A percentile compares a stretch with the other conserved stretches of the same genome.
phyloP scores from a whole-genome alignment of 2,113 vertebrate genomes.

The Microtus richardsoni region DNA sequence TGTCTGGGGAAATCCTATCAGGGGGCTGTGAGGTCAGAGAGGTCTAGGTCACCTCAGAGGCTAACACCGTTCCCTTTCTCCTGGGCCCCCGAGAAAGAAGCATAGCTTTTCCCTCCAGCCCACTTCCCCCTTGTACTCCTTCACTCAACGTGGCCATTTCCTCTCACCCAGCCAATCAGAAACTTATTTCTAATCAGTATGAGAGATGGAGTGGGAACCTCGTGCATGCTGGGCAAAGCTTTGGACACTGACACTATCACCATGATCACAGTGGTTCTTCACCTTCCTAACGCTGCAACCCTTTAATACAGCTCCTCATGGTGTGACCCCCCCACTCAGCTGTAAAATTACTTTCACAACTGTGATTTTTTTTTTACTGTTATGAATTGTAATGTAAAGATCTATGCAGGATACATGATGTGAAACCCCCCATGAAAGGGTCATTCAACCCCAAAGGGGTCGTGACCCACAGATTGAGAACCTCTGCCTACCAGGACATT shows the following conservation, averaged over 20 bases:
- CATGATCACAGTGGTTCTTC: not conserved
- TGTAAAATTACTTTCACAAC: not conserved
- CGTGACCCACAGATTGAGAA: not conserved
- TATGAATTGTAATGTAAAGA: not conserved
- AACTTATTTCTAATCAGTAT: not conserved
- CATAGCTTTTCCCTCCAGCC: not conserved
- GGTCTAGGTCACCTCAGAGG: no score
- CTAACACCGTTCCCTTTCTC: not conserved
- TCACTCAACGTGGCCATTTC: not conserved
- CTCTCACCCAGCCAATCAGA: not conserved
- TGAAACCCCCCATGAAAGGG: not conserved
- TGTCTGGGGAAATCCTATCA: not conserved
- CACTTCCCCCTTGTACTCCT: fast-evolving
- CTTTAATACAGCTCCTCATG: not conserved
- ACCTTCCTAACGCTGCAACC: not conserved
- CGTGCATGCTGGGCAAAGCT: not conserved
- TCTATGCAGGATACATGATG: not conserved
- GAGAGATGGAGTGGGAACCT: not conserved
- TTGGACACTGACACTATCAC: not conserved
- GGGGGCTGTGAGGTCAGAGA: not conserved
- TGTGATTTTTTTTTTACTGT: not conserved
- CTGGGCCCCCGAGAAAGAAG: not conserved
- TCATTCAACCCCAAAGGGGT: not conserved
- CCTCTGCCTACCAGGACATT: not conserved
- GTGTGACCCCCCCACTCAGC: not conserved